Percentiles rank a stretch among this genome's conserved stretches.
phyloP scores from a whole-genome alignment of 2,888 invertebrate genomes.

The Aphodius granarius region DNA sequence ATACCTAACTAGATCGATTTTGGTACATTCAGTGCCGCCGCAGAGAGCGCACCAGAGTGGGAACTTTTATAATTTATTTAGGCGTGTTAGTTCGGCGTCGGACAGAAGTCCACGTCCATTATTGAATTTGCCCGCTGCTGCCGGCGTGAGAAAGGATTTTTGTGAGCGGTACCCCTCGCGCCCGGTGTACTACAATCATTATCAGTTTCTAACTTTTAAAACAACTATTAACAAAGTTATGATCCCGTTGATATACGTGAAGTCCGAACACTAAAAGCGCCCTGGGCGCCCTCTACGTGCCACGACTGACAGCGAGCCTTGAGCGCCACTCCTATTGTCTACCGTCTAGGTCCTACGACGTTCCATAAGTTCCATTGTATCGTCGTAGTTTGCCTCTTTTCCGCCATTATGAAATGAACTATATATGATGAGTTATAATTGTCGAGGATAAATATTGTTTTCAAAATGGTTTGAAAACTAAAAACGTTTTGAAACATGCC shows the following conservation, averaged over 20 bases:
- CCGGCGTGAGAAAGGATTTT: neutral
- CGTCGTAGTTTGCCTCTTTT: too few relatives aligned
- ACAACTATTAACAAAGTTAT: slow-evolving; percentile 28
- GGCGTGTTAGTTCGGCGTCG: neutral
- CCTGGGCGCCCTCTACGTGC: slow-evolving; percentile 18
- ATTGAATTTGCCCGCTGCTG: neutral
- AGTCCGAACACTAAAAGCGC: slow-evolving; percentile 19
- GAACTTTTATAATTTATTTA: neutral
- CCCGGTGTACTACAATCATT: slow-evolving; percentile 20
- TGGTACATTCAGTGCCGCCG: neutral
- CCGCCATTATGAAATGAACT: too few relatives aligned
- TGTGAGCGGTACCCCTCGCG: neutral
- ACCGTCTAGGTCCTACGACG: too few relatives aligned
- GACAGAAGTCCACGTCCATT: neutral
- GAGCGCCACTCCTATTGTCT: neutral
- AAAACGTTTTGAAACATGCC: neutral
- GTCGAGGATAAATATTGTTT: too few relatives aligned
- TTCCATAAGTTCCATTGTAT: too few relatives aligned
- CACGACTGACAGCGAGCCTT: slow-evolving; percentile 1
- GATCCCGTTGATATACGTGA: slow-evolving; percentile 21
- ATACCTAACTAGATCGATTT: neutral
- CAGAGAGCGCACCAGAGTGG: neutral
- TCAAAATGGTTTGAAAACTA: neutral
- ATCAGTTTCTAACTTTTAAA: slow-evolving; percentile 25
- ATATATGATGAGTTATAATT: too few relatives aligned